Evolutionary conservation across 2,113 vertebrate genomes (phyloP).

Genomic region (Ornithorhynchus anatinus): DNA sequence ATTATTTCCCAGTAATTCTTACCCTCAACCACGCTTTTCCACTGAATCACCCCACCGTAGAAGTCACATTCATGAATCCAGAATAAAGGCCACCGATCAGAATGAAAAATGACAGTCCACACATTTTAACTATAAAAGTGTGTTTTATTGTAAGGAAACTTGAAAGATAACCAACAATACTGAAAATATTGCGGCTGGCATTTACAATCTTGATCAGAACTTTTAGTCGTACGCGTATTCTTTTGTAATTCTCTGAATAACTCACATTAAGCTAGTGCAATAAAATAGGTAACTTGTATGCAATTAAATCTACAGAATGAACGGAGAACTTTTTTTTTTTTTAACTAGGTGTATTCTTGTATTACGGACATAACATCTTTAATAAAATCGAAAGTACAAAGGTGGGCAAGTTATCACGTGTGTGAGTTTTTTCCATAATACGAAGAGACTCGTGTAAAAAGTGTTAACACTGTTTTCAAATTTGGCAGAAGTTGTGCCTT

Average conservation of each 20-base stretch:
- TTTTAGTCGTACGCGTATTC: slow-evolving; percentile 71
- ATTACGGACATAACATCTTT: slow-evolving; percentile 56
- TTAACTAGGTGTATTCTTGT: slow-evolving; percentile 53
- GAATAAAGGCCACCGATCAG: neutral
- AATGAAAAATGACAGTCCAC: slow-evolving; percentile 1
- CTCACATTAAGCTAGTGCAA: slow-evolving; percentile 73
- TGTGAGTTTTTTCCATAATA: slow-evolving; percentile 45
- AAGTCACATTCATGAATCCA: neutral
- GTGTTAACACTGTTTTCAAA: slow-evolving; percentile 47
- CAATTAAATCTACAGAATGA: slow-evolving; percentile 64
- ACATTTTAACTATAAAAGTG: slow-evolving; percentile 85
- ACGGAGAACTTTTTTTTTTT: slow-evolving; percentile 28
- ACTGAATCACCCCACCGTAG: neutral
- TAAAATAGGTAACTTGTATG: slow-evolving; percentile 66
- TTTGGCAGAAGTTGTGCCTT: slow-evolving; percentile 47
- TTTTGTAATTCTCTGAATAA: slow-evolving; percentile 68
- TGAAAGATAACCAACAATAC: slow-evolving; percentile 86
- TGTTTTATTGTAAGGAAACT: slow-evolving; percentile 94
- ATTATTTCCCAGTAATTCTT: neutral
- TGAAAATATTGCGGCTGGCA: slow-evolving; percentile 77
- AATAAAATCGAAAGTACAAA: slow-evolving; percentile 61
- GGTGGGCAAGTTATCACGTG: slow-evolving; percentile 48
- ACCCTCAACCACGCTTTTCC: neutral
- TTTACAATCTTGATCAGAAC: slow-evolving; percentile 73
- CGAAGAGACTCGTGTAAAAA: slow-evolving; percentile 46